Evolutionary conservation across 1,140 invertebrate genomes (phyloP).

Genomic region (Prorops nasuta): DNA sequence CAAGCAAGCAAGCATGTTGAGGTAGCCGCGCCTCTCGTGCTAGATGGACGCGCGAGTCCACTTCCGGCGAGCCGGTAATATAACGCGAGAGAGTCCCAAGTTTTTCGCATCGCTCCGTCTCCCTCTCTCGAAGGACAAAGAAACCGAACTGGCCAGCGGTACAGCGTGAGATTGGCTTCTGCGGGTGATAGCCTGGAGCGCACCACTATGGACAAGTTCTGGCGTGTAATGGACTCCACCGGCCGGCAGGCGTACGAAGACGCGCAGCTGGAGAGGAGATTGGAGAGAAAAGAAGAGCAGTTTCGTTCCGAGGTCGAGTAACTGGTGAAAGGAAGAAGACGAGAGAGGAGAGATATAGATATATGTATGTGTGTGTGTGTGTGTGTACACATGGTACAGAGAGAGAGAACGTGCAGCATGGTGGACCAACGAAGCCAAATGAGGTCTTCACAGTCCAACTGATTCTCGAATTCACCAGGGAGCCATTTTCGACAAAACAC

Average conservation of each 20-base stretch:
- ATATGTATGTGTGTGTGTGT: no score
- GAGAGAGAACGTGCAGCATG: no score
- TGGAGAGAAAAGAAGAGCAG: constrained; percentile 6
- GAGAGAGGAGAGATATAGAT: constrained; percentile 2
- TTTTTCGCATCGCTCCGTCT: neutral
- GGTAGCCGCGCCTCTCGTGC: no score
- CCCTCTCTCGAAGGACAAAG: constrained; percentile 22
- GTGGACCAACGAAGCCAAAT: no score
- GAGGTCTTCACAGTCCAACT: no score
- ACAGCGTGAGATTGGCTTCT: constrained; percentile 50
- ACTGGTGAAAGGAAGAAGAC: constrained; percentile 6
- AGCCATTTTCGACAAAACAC: no score
- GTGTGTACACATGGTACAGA: no score
- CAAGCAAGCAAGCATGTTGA: no score
- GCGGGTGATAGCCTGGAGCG: constrained; percentile 47
- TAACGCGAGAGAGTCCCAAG: neutral
- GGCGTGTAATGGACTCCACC: constrained; percentile 32
- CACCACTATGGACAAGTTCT: constrained; percentile 46
- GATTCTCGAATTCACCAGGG: no score
- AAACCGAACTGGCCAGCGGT: constrained; percentile 25
- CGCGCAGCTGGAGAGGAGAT: constrained; percentile 2
- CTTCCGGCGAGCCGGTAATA: neutral
- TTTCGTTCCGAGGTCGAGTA: no score
- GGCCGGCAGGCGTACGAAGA: constrained; percentile 1
- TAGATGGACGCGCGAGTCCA: no score